Percentiles rank a stretch among this genome's conserved stretches.
phyloP scores from a whole-genome alignment of 2,113 vertebrate species.

The Podarcis raffonei region DNA sequence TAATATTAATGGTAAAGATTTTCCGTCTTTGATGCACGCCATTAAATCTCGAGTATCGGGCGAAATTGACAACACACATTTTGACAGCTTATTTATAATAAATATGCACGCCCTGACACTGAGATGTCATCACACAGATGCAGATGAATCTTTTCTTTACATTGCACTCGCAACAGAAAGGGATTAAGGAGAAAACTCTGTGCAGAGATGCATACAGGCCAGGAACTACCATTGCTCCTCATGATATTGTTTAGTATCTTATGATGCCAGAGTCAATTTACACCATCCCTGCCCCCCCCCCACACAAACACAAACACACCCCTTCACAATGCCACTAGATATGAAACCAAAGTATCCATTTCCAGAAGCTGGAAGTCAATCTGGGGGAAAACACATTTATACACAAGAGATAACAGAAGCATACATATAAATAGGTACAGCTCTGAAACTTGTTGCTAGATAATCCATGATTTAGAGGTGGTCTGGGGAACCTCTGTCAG shows the following conservation, averaged over 20 bases:
- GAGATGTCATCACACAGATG: constrained; percentile 80
- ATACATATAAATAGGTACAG: not conserved
- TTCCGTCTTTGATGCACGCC: constrained; percentile 82
- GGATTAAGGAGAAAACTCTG: constrained; percentile 49
- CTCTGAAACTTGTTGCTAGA: not conserved
- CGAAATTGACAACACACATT: constrained; percentile 85
- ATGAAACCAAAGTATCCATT: not conserved
- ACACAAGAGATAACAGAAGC: not conserved
- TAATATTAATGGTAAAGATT: constrained; percentile 90
- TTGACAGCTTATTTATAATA: constrained; percentile 87
- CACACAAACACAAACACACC: not conserved
- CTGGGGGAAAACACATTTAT: not conserved
- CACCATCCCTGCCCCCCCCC: constrained; percentile 5
- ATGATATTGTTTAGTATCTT: constrained; percentile 49
- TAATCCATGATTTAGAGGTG: too few relatives aligned
- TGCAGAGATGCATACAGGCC: not conserved
- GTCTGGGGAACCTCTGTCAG: too few relatives aligned
- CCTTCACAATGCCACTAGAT: not conserved
- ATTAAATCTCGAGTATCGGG: constrained; percentile 82
- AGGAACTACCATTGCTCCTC: not conserved
- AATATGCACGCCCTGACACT: constrained; percentile 82
- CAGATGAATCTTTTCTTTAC: constrained; percentile 72
- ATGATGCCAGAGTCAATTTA: constrained; percentile 41
- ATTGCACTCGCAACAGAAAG: constrained; percentile 74
- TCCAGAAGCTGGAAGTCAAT: not conserved